Percentiles rank a stretch among this genome's conserved stretches.
phyloP scores from a whole-genome alignment of 2,888 invertebrate species.

The Tinea pellionella region DNA sequence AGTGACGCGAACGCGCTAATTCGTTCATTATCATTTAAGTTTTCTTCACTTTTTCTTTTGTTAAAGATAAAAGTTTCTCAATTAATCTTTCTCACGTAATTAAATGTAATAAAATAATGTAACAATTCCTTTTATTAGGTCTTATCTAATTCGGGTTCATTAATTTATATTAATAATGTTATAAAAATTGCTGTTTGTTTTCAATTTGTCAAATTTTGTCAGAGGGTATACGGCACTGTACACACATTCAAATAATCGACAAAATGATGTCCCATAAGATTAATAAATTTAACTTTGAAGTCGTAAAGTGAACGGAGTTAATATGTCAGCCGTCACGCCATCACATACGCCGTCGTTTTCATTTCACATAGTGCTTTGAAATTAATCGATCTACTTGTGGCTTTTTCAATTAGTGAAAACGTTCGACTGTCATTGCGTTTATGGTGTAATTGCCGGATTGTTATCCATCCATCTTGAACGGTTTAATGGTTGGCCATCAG shows the following conservation, averaged over 20 bases:
- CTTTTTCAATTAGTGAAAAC: slow-evolving; percentile 66
- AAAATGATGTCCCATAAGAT: slow-evolving; percentile 41
- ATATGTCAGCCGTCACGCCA: slow-evolving; percentile 47
- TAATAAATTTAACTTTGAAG: slow-evolving; percentile 55
- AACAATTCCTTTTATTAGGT: neutral
- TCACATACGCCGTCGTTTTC: slow-evolving; percentile 52
- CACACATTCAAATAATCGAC: neutral
- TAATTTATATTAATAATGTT: too few species aligned
- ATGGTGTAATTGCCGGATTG: slow-evolving; percentile 64
- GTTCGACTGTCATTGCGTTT: slow-evolving; percentile 64
- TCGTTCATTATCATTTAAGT: slow-evolving; percentile 50
- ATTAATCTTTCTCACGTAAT: slow-evolving; percentile 7
- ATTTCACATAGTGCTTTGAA: slow-evolving; percentile 65
- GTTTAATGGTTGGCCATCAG: slow-evolving; percentile 63
- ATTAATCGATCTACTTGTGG: slow-evolving; percentile 52
- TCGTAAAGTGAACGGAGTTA: slow-evolving; percentile 60
- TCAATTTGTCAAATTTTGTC: too few species aligned
- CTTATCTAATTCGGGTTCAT: too few species aligned
- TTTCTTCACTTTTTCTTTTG: slow-evolving; percentile 13
- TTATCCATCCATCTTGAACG: slow-evolving; percentile 65
- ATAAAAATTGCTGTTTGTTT: too few species aligned
- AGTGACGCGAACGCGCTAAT: slow-evolving; percentile 62
- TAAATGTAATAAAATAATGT: slow-evolving; percentile 1
- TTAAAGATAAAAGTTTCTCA: slow-evolving; percentile 6
- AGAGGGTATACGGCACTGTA: neutral